phyloP scores from a whole-genome alignment of 2,888 invertebrate species.

The Timema podura region DNA sequence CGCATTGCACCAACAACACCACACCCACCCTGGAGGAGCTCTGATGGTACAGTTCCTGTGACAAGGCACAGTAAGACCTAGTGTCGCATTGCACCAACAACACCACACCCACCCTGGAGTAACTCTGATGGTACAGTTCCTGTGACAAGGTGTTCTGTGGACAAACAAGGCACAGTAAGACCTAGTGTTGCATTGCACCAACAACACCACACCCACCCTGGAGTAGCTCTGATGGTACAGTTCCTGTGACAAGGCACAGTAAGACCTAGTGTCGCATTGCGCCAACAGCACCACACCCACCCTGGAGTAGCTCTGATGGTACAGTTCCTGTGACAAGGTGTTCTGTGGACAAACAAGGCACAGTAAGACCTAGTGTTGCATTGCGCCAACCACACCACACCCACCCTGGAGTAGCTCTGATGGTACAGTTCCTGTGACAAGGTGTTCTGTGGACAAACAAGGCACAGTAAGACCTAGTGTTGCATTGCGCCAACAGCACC shows the following conservation, averaged over 20 bases:
- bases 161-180: no score
- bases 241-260: no score
- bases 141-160: slow-evolving; percentile 44
- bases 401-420: slow-evolving; percentile 86
- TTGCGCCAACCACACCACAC: no score
- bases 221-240: slow-evolving; percentile 91
- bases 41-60: slow-evolving; percentile 88
- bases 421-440: slow-evolving; percentile 92
- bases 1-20: slow-evolving; percentile 53
- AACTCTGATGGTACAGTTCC: slow-evolving; percentile 92
- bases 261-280: no score
- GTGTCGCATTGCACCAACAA: slow-evolving; percentile 46
- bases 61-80: slow-evolving; percentile 9
- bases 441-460: no score
- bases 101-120: slow-evolving; percentile 83
- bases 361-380: no score
- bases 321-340: slow-evolving; percentile 66
- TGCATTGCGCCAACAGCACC: no score
- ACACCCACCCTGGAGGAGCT: slow-evolving; percentile 88
- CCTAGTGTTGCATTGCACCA: no score
- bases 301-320: slow-evolving; percentile 87
- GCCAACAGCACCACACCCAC: slow-evolving; percentile 87
- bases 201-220: slow-evolving; percentile 83
- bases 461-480: no score
- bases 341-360: slow-evolving; percentile 30